Base-by-base conservation (phyloP, 1,140 invertebrate genomes). In the Cydia splendana region DNA sequence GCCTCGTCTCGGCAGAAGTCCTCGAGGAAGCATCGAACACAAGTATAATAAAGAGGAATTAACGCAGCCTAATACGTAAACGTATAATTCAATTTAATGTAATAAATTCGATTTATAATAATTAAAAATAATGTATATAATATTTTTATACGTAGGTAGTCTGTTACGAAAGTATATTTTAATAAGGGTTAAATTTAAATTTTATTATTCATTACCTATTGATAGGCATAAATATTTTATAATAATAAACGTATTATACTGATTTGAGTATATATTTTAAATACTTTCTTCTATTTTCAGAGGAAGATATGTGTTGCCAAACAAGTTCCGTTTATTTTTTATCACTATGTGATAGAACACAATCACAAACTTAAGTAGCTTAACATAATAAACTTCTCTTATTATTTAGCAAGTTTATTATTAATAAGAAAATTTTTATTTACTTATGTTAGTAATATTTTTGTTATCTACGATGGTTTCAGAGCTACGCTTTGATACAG, bases 381-480 rank as follows among this genome's bases (percentile, higher is more conserved):
- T 74, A 48, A 76, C 73, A 48, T 78, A 82, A 76, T 76, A 77
- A 76, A 73, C 42, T 62, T 76, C 71, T 57, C 18, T 75, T 76
- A 71, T 75, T 75, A 80, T 76, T 81, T 82, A 81, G 80, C 76
- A 75, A 81, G 80, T 85, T 78, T 69, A 87, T 79, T 81, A 84
- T 86, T 87, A 82, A 80, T 83, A 84, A 83, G 48, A 82, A 84
- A 83, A 48, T 81, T 84, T 84, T 85, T 78, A 79, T 77, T 74
- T 85, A 89, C 88, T 91, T 91, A 91, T 88, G 88, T 87, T 85
- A 76, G 88, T 91, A 88, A 82, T 82, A 84, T 80, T 82, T 80
- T 81, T 28, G 80, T 82, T 81, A 81, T 79, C 79, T 78, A 69
- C 38, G 45, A 77, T 53, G 53, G 12, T 6, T 69, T 69, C 65